Conservation (phyloP, 2,113 vertebrate species). For the Numenius arquata region DNA sequence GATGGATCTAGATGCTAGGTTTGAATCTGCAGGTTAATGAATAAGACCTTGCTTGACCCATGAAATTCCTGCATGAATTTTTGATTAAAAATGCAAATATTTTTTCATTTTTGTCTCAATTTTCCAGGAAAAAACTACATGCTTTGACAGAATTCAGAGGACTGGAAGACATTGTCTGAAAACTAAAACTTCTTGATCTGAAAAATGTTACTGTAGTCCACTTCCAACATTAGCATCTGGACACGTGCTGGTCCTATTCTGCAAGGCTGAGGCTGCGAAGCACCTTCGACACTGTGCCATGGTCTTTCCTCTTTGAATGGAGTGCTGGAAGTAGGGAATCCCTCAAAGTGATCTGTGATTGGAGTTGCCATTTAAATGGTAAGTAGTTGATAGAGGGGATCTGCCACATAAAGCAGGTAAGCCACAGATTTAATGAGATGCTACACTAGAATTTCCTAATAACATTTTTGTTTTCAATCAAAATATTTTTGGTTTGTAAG, state of each 20-base stretch:
- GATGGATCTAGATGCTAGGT: not conserved
- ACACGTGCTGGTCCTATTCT: not conserved
- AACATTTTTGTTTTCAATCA: not conserved
- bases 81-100: not conserved
- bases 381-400: not conserved
- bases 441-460: not conserved
- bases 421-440: not conserved
- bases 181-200: not conserved
- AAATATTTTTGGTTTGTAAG: conserved; percentile 32
- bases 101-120: not conserved
- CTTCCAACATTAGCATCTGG: not conserved
- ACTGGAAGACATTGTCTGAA: not conserved
- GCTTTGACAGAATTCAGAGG: not conserved
- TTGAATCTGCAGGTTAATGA: not conserved
- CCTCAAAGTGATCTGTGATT: not conserved
- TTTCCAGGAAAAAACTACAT: not conserved
- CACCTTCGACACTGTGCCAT: not conserved
- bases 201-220: not conserved
- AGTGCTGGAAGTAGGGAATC: not conserved
- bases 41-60: not conserved
- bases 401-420: not conserved
- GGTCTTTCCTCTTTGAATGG: not conserved
- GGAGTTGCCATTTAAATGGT: not conserved
- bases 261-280: not conserved
- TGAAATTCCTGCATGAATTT: not conserved